phyloP scores from a whole-genome alignment of 2,797 vertebrate species.

The Rhynchonycteris naso region DNA sequence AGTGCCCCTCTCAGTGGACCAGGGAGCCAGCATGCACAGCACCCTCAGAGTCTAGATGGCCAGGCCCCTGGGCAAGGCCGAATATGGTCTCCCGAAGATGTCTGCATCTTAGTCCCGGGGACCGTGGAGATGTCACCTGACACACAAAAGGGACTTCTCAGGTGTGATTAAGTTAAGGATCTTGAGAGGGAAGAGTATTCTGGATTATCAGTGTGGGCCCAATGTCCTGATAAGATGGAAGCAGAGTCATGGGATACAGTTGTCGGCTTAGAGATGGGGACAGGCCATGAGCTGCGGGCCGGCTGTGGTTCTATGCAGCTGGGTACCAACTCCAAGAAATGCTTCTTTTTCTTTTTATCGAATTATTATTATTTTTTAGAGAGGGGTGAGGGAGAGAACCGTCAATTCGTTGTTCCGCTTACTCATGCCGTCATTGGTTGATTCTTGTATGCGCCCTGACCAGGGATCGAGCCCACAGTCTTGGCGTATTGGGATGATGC shows the following conservation, averaged over 20 bases:
- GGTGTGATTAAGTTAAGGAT: background rate
- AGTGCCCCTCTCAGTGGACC: background rate
- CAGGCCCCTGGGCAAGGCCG: background rate
- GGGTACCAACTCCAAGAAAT: background rate
- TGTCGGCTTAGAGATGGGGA: background rate
- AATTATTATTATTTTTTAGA: no score
- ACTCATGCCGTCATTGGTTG: no score
- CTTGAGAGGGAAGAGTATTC: background rate
- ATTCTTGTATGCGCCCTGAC: no score
- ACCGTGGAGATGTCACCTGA: background rate
- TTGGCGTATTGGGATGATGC: no score
- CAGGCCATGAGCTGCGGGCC: no score
- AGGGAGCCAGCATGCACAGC: background rate
- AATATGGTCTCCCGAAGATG: background rate
- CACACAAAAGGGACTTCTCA: background rate
- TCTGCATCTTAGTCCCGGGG: rapidly evolving
- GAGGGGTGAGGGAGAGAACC: no score
- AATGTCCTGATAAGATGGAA: background rate
- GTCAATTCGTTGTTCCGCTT: no score
- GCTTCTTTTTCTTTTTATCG: background rate
- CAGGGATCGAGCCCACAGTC: no score
- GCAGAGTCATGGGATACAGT: background rate
- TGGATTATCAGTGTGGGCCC: background rate
- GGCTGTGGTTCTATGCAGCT: background rate
- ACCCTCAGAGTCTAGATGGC: background rate